Evolutionary conservation across 2,797 vertebrate genomes (phyloP).

Genomic region (Molossus alvarezi): DNA sequence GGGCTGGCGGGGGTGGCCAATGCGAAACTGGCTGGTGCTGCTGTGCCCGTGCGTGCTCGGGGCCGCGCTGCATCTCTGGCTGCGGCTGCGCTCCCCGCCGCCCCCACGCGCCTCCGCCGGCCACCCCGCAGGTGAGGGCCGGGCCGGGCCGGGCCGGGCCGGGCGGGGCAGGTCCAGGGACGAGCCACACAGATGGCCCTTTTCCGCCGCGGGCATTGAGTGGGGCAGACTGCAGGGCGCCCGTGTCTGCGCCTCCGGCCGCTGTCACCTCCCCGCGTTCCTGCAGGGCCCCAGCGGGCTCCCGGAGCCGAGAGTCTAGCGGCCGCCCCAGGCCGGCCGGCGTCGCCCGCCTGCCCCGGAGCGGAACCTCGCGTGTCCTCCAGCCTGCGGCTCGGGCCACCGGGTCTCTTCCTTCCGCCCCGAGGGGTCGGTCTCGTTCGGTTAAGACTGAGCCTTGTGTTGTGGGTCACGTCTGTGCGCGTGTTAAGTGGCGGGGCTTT

Average conservation of each 20-base stretch:
- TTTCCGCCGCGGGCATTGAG: background rate
- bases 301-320: background rate
- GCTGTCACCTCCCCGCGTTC: background rate
- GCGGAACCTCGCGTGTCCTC: background rate
- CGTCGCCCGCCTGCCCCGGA: background rate
- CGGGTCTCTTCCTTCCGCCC: no score
- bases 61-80: constrained; percentile 95
- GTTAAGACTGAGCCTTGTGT: background rate
- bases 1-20: constrained; percentile 91
- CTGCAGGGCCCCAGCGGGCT: background rate
- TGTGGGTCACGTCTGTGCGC: accelerated
- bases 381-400: background rate
- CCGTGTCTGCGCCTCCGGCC: no score
- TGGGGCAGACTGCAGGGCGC: background rate
- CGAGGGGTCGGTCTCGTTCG: background rate
- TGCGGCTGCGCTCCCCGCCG: constrained; percentile 90
- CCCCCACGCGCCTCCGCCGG: constrained; percentile 86
- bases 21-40: constrained; percentile 95
- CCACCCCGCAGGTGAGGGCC: constrained; percentile 76
- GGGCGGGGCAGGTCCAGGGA: background rate
- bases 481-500: background rate
- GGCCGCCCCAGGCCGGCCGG: background rate
- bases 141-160: background rate
- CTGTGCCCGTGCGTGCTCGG: constrained; percentile 95
- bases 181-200: constrained; percentile 7